These are phyloP conservation scores for Drosophila austrosaltans DNA, from an alignment of 2,888 invertebrate genomes.

Conservation along the genomic window DNA sequence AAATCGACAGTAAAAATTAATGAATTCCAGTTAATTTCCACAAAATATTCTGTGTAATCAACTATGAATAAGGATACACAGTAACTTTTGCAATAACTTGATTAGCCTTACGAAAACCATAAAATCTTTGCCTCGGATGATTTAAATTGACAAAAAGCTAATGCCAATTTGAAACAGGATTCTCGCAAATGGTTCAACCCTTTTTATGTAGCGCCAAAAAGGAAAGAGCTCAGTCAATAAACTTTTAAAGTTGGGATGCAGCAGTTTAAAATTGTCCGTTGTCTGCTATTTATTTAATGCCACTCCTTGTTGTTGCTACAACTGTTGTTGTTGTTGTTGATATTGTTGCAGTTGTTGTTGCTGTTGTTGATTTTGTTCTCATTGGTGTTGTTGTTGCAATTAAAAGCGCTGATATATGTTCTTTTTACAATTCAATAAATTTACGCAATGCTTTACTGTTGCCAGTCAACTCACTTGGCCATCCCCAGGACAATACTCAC, in stretches of 20 bases:
- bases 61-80: background rate
- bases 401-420: conserved; percentile 80
- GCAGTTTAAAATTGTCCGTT: conserved; percentile 54
- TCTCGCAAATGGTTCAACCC: conserved; percentile 30
- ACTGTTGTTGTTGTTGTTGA: conserved; percentile 45
- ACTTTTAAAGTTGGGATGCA: conserved; percentile 39
- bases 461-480: conserved; percentile 36
- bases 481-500: conserved; percentile 3
- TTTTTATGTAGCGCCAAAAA: conserved; percentile 36
- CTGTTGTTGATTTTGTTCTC: conserved; percentile 51
- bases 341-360: conserved; percentile 52
- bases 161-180: conserved; percentile 12
- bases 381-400: conserved; percentile 66
- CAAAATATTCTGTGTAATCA: too few species aligned
- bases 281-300: conserved; percentile 59
- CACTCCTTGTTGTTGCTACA: conserved; percentile 31
- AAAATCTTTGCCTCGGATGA: conserved; percentile 27
- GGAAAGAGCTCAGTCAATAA: conserved; percentile 54
- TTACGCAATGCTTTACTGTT: conserved; percentile 65
- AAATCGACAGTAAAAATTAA: too few species aligned
- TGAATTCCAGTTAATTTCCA: too few species aligned
- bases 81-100: conserved; percentile 3
- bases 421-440: conserved; percentile 80
- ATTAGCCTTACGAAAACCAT: conserved; percentile 3
- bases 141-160: conserved; percentile 38